Evolutionary conservation across 2,113 vertebrate species (phyloP).

Genomic region (Entomyzon cyanotis): DNA sequence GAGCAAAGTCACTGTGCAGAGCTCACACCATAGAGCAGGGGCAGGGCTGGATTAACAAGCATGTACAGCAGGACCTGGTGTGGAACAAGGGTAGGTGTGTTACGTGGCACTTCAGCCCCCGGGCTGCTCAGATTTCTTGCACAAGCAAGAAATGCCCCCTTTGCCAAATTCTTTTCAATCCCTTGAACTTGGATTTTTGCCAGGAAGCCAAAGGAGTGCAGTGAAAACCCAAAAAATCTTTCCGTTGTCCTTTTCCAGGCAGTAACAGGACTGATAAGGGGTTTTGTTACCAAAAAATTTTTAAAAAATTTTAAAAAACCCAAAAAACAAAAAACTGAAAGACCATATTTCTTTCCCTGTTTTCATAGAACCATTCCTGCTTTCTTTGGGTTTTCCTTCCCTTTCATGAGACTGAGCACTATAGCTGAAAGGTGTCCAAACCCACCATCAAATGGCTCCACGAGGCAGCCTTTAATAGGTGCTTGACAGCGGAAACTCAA

Average conservation of each 20-base stretch:
- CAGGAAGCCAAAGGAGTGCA: background rate
- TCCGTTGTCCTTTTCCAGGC: background rate
- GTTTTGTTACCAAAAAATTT: background rate
- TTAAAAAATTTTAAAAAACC: background rate
- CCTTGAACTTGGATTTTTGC: background rate
- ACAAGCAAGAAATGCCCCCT: background rate
- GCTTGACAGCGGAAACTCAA: background rate
- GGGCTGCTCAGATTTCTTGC: background rate
- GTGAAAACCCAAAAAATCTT: background rate
- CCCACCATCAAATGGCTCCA: background rate
- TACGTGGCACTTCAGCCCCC: too few relatives aligned
- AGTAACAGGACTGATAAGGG: background rate
- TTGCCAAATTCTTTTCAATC: background rate
- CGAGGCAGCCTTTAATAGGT: fast-evolving
- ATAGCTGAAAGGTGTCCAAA: background rate
- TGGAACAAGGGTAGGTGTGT: background rate
- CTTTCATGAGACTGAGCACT: background rate
- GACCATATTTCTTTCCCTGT: background rate
- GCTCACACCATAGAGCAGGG: background rate
- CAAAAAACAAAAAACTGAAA: background rate
- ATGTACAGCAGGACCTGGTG: background rate
- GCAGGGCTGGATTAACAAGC: background rate
- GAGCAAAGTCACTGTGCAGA: background rate
- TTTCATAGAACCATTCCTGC: background rate
- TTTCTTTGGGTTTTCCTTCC: background rate